Evolutionary conservation across 92 coral and sea anemone genomes (phyloP), one percentile per base, ranked within the genome.

Genomic region (Palythoa heliodiscus): DNA sequence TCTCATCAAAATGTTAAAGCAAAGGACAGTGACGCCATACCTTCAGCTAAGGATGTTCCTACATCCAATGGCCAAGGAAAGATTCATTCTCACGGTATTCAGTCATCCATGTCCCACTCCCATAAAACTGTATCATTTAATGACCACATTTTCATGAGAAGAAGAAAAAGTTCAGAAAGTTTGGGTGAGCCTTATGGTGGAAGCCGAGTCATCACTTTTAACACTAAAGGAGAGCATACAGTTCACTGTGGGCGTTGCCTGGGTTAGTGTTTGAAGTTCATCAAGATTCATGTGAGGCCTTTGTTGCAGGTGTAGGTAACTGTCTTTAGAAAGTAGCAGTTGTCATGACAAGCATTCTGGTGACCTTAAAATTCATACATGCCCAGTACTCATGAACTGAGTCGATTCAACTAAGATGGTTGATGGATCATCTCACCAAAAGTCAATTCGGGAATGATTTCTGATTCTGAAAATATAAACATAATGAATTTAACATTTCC

Each of bases 231-330:
- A 70, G 95, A 91, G 13, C 99, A 90, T 52, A 86, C 84, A 5
- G 97, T 96, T 7, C 98, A 94, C 71, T 91, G 94, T 91, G 99
- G 99, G 72, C 93, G 93, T 83, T 95, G 99, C 70, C 77, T 96
- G 16, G 99, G 99, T 96, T 17, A 88, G 93, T 82, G 17, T 0
- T 43, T 43, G 50, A 43, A 43, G 50, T 43, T 43, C 50, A 43
- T 43, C 50, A 5, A 43, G 50, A 29, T 43, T 8, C 9, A 0
- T 43, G 9, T 8, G 9, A 43, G 50, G 50, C 9, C 50, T 43
- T 43, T 43, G 9, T 3, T 43, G 50, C 50, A 43, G 50, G 50
- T 43, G 50, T 43, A 43, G 50, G 50, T 43, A 43, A 43, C 6
- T 8, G 6, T 5, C 50, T 43, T 43, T 43, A 8, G 9, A 43